These are phyloP conservation scores for Chydorus sphaericus DNA, from an alignment of 2,888 invertebrate species.

Conservation along the genomic window DNA sequence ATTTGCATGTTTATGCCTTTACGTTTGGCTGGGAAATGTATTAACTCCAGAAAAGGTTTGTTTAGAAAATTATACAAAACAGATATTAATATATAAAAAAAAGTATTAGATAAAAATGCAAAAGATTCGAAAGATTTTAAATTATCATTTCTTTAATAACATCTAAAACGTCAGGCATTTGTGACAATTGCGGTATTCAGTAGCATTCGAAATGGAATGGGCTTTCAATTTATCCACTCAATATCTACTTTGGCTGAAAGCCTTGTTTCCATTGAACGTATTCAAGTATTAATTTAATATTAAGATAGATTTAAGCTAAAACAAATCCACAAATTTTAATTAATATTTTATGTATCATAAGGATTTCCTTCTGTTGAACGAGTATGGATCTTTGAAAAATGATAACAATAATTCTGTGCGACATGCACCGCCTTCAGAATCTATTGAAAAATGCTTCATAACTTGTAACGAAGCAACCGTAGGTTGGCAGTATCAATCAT, in stretches of 20 bases:
- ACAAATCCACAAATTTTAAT: neutral
- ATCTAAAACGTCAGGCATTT: too few relatives aligned
- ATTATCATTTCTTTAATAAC: too few relatives aligned
- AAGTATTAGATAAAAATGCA: too few relatives aligned
- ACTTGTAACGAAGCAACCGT: too few relatives aligned
- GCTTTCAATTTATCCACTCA: slow-evolving; percentile 76
- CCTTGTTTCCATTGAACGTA: slow-evolving; percentile 52
- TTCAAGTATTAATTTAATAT: slow-evolving; percentile 35
- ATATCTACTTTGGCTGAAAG: slow-evolving; percentile 68
- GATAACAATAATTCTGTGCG: too few relatives aligned
- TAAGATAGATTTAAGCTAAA: too few relatives aligned
- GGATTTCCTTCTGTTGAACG: too few relatives aligned
- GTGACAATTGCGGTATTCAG: slow-evolving; percentile 82
- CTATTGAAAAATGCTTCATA: too few relatives aligned
- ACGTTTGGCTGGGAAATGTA: slow-evolving; percentile 25
- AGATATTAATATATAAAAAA: neutral
- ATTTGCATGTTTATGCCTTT: slow-evolving; percentile 29
- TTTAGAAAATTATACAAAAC: neutral
- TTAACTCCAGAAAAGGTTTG: slow-evolving; percentile 27
- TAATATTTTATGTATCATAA: too few relatives aligned
- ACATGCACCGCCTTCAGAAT: too few relatives aligned
- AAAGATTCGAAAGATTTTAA: slow-evolving; percentile 16
- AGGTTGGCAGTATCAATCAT: too few relatives aligned
- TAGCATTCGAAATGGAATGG: slow-evolving; percentile 42
- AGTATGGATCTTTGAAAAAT: too few relatives aligned